Base-by-base conservation (phyloP, 1,140 invertebrate species). In the Halesus radiatus region DNA sequence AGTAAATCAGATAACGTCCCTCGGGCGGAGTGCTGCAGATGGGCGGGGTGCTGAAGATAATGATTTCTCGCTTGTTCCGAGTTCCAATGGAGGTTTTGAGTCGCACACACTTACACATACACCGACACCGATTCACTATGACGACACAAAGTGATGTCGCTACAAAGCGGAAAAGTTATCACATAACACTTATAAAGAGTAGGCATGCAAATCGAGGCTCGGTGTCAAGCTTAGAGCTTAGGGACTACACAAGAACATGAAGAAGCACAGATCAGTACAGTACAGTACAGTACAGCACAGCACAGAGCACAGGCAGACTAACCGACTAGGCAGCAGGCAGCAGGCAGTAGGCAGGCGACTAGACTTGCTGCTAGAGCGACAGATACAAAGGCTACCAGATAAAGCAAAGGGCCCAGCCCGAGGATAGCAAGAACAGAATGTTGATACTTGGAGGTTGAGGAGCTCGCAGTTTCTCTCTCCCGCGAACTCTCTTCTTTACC, bases 371-470 rank as follows among this genome's bases (percentile, higher is more conserved):
- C 37, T 45, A 45, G 37, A 80, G 79, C 79, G 79, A 80, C 78
- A 83, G 79, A 66, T 79, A 80, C 62, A 78, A 80, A 82, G 78
- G 60, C 50, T n/a, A 54, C 76, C 58, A 81, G 78, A 78, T 74
- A 82, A 52, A 70, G 68, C 82, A 53, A 78, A 52, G 62, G 58
- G 52, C 29, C 58, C 72, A 70, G 53, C 70, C 70, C 70, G 26
- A 18, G 56, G 76, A 79, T 72, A 81, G 82, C 76, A 81, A 74
- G 80, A 78, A 77, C 80, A 83, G 80, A 83, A 79, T 81, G 22
- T 83, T 83, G 82, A 83, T 83, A 83, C 82, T 83, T 83, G 82
- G 82, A 83, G 82, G 82, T 81, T 83, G 82, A 18, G 32, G 80
- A 81, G 73, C 64, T 76, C 74, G 78, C 82, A 77, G 82, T 79